Evolutionary conservation across 2,113 vertebrate genomes (phyloP).

Genomic region (Psittacus erithacus): DNA sequence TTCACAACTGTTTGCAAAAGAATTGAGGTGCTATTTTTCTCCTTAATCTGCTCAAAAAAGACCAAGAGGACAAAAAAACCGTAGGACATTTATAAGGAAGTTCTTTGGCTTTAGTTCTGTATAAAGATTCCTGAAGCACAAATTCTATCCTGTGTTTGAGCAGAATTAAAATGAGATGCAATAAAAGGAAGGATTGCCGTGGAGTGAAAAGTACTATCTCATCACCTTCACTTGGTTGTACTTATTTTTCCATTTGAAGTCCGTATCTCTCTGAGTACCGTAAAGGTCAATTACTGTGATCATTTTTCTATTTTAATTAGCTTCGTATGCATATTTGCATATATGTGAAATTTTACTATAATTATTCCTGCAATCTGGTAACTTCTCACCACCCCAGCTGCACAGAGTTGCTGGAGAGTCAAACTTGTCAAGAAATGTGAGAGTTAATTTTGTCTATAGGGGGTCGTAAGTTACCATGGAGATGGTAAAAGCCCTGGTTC

Average conservation of each 20-base stretch:
- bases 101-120: not conserved
- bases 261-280: not conserved
- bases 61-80: fast-evolving
- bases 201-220: not conserved
- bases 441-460: constrained; percentile 1
- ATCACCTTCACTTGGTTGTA: not conserved
- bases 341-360: constrained; percentile 5
- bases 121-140: not conserved
- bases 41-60: not conserved
- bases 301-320: not conserved
- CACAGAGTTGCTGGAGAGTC: not conserved
- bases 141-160: not conserved
- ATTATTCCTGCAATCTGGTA: constrained; percentile 40
- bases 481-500: not conserved
- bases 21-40: not conserved
- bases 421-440: constrained; percentile 9
- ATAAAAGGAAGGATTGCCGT: not conserved
- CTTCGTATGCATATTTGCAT: not conserved
- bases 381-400: not conserved
- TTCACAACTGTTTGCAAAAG: not conserved
- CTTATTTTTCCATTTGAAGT: constrained; percentile 13
- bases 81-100: not conserved
- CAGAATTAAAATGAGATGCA: not conserved
- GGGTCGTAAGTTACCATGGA: not conserved
- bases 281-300: not conserved